Conservation (phyloP, 1,140 invertebrate genomes). For the Cydia fagiglandana region DNA sequence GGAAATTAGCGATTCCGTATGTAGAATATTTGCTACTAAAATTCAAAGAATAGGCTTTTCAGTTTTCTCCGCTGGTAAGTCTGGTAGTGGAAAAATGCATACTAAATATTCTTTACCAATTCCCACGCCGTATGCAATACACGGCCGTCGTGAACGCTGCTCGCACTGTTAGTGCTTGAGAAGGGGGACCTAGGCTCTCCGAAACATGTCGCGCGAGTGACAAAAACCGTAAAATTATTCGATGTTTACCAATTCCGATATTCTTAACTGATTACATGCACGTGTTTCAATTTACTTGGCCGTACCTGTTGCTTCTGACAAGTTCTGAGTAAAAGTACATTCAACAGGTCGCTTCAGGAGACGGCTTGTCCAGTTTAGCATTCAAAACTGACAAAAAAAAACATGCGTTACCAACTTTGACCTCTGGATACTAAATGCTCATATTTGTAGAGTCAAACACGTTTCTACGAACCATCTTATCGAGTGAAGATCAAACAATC, state of each 20-base stretch:
- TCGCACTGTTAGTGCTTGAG: too few relatives aligned
- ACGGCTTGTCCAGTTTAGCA: neutral
- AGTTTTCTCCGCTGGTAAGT: too few relatives aligned
- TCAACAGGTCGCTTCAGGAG: neutral
- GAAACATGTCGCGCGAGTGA: too few relatives aligned
- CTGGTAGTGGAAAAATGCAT: too few relatives aligned
- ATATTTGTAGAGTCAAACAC: constrained; percentile 31
- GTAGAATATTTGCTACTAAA: neutral
- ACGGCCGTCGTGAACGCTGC: too few relatives aligned
- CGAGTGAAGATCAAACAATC: constrained; percentile 53
- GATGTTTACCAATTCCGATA: too few relatives aligned
- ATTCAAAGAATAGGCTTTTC: neutral
- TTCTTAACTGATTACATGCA: too few relatives aligned
- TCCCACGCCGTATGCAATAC: too few relatives aligned
- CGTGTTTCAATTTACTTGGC: too few relatives aligned
- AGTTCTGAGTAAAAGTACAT: neutral
- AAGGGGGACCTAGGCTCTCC: too few relatives aligned
- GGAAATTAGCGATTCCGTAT: neutral
- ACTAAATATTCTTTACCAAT: too few relatives aligned
- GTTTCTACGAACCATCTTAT: constrained; percentile 46
- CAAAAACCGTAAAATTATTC: too few relatives aligned
- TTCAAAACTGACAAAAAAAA: neutral
- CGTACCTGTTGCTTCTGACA: neutral
- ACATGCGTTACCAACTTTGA: neutral
- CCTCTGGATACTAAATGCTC: neutral